A percentile compares a stretch with the other conserved stretches of the same genome.
Conservation (phyloP, 2,113 vertebrate species). For the Loxodonta africana region DNA sequence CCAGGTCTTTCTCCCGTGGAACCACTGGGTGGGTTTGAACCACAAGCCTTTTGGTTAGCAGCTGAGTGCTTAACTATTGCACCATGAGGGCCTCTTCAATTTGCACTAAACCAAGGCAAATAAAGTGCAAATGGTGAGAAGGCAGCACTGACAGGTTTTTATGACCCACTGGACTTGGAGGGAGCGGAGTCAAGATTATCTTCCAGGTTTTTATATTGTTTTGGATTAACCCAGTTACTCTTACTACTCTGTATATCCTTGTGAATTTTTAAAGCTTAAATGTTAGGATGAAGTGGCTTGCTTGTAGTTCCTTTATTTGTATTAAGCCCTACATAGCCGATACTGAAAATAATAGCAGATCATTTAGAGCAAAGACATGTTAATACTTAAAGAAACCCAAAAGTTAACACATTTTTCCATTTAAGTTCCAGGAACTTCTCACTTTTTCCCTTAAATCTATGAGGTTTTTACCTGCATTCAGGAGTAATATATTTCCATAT, state of each 20-base stretch:
- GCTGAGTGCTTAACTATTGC: too few relatives aligned
- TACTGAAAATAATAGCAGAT: slow-evolving; percentile 4
- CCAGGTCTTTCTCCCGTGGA: too few relatives aligned
- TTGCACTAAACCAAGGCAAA: background rate
- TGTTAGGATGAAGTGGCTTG: background rate
- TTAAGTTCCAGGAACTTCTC: slow-evolving; percentile 34
- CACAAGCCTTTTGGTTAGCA: too few relatives aligned
- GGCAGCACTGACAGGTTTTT: background rate
- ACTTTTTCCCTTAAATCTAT: slow-evolving; percentile 45
- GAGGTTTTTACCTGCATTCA: slow-evolving; percentile 38
- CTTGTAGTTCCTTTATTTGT: background rate
- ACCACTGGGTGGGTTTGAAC: too few relatives aligned
- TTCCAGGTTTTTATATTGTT: slow-evolving; percentile 17
- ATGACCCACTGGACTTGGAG: background rate
- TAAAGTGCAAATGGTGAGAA: background rate
- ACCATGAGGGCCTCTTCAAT: background rate
- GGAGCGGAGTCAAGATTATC: background rate
- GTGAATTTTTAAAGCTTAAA: slow-evolving; percentile 2
- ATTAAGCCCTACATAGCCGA: background rate
- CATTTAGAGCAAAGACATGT: slow-evolving; percentile 4
- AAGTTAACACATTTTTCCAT: background rate
- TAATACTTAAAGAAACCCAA: slow-evolving; percentile 31
- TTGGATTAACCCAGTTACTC: background rate
- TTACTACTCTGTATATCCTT: background rate
- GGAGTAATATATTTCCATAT: background rate